Evolutionary conservation across 1,140 invertebrate species (phyloP).

Genomic region (Ceratitis capitata): DNA sequence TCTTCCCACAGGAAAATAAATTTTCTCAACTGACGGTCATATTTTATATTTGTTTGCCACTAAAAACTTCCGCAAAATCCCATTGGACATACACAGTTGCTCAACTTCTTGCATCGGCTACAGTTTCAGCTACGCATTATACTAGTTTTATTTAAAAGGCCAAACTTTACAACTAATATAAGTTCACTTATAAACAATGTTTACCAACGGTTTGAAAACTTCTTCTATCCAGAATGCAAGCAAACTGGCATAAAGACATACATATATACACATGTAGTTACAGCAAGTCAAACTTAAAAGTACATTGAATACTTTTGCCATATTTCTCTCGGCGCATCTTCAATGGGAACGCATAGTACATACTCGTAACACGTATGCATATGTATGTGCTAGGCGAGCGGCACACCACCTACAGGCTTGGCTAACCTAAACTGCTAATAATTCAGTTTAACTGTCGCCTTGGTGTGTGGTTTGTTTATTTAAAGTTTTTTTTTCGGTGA

Average conservation of each 20-base stretch:
- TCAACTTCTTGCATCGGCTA: too few relatives aligned
- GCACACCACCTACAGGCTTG: background rate
- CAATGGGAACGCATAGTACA: background rate
- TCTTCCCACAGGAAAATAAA: background rate
- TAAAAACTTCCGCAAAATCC: conserved; percentile 27
- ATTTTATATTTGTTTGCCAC: conserved; percentile 29
- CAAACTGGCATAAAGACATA: too few relatives aligned
- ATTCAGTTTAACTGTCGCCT: conserved; percentile 14
- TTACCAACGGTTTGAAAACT: background rate
- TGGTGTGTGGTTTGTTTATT: conserved; percentile 28
- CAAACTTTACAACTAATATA: conserved; percentile 18
- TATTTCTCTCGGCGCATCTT: background rate
- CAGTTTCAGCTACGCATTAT: conserved; percentile 11
- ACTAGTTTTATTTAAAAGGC: background rate
- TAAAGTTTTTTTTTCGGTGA: conserved; percentile 21
- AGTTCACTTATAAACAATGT: background rate
- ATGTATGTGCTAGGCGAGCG: background rate
- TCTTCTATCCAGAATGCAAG: background rate
- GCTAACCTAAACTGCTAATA: background rate
- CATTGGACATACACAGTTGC: conserved; percentile 11
- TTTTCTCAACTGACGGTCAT: conserved; percentile 11
- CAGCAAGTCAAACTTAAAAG: background rate
- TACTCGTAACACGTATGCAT: background rate
- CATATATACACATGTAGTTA: background rate
- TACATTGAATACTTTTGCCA: background rate